Evolutionary conservation across 2,888 invertebrate species (phyloP).

Genomic region (Drosophila robusta): DNA sequence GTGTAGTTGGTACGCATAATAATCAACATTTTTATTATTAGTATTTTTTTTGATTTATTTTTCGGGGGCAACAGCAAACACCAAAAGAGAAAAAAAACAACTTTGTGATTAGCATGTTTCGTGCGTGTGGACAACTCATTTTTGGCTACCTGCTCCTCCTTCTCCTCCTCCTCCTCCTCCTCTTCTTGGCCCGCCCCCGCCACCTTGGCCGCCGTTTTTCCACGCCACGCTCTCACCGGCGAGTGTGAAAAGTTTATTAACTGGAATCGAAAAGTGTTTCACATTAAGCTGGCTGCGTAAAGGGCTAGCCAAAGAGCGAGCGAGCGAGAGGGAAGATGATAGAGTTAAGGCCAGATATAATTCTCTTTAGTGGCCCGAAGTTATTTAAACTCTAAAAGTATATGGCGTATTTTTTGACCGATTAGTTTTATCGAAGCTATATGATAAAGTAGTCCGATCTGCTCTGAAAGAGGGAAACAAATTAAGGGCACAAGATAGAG

Average conservation of each 20-base stretch:
- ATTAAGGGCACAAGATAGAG: too few relatives aligned
- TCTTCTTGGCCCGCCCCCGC: background rate
- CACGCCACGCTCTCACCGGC: background rate
- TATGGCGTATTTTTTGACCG: too few relatives aligned
- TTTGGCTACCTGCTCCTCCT: background rate
- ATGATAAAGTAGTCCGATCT: too few relatives aligned
- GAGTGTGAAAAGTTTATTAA: conserved; percentile 35
- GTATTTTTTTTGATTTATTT: background rate
- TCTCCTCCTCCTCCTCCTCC: background rate
- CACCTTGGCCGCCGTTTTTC: background rate
- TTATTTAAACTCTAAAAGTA: too few relatives aligned
- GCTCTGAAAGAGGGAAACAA: too few relatives aligned
- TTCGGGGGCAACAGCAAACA: conserved; percentile 19
- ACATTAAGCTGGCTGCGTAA: background rate
- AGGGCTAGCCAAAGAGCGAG: too few relatives aligned
- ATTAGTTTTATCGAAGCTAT: too few relatives aligned
- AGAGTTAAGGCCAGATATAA: background rate
- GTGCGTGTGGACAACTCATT: conserved; percentile 54
- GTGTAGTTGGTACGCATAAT: conserved; percentile 24
- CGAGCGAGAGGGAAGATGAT: background rate
- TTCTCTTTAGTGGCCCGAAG: background rate
- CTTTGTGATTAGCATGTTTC: conserved; percentile 59
- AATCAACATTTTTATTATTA: conserved; percentile 13
- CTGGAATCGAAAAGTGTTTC: conserved; percentile 25
- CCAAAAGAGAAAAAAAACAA: background rate